phyloP scores from a whole-genome alignment of 2,113 vertebrate genomes.

The Cephalopterus ornatus region DNA sequence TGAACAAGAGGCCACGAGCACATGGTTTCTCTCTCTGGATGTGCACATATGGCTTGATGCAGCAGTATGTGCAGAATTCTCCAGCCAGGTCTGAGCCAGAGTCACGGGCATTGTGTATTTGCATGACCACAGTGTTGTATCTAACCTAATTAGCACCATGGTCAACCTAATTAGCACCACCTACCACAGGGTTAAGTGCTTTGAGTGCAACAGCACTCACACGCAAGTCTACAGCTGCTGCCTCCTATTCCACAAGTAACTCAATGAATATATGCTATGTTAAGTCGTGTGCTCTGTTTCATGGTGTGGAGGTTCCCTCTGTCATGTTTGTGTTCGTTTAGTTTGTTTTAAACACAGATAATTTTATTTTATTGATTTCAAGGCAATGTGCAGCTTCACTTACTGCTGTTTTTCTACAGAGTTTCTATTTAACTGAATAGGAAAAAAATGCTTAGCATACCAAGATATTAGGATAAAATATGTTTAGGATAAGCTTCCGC shows the following conservation, averaged over 20 bases:
- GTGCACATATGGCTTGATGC: background rate
- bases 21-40: background rate
- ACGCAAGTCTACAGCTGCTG: background rate
- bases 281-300: background rate
- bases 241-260: background rate
- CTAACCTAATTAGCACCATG: constrained; percentile 30
- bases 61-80: background rate
- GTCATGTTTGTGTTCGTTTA: background rate
- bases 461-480: background rate
- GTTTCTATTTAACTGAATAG: background rate
- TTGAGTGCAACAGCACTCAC: background rate
- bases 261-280: background rate
- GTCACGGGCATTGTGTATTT: background rate
- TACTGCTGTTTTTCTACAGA: background rate
- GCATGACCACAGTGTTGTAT: background rate
- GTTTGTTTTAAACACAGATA: background rate
- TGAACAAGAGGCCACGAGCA: background rate
- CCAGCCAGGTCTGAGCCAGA: background rate
- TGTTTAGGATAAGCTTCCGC: background rate
- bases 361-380: background rate
- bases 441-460: background rate
- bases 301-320: background rate
- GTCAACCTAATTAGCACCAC: constrained; percentile 44
- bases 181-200: constrained; percentile 45
- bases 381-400: background rate